phyloP scores from a whole-genome alignment of 1,140 invertebrate species.

The Druon quercuslanigerum region DNA sequence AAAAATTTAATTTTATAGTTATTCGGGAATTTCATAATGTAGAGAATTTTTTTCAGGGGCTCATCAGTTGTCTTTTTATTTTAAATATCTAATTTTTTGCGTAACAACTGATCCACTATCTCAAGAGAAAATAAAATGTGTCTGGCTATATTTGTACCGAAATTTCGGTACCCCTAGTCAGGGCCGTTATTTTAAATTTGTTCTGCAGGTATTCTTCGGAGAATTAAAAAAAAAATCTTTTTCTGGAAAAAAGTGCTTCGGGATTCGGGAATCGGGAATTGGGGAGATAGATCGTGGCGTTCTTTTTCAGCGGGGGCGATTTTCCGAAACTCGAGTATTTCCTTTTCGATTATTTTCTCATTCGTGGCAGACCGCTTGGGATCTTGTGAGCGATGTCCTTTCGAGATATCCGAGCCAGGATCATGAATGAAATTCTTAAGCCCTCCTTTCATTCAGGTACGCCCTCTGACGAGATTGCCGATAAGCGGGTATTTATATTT shows the following conservation, averaged over 20 bases:
- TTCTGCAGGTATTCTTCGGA: not conserved
- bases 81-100: too few relatives aligned
- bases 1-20: too few relatives aligned
- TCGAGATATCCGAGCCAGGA: constrained; percentile 55
- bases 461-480: constrained; percentile 62
- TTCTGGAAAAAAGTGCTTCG: not conserved
- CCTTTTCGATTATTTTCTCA: constrained; percentile 60
- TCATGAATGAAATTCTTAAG: constrained; percentile 66
- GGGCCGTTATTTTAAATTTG: not conserved
- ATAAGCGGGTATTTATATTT: constrained; percentile 68
- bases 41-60: too few relatives aligned
- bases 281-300: not conserved
- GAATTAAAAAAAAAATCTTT: not conserved
- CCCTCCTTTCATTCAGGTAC: constrained; percentile 48
- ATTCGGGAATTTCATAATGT: too few relatives aligned
- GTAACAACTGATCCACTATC: too few relatives aligned
- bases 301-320: constrained; percentile 25
- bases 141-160: too few relatives aligned
- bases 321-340: constrained; percentile 45
- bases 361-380: constrained; percentile 49
- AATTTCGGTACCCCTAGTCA: too few relatives aligned
- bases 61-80: too few relatives aligned
- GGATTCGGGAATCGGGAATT: not conserved
- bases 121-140: too few relatives aligned
- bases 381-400: constrained; percentile 54